Base-by-base conservation (phyloP, 2,888 invertebrate genomes). In the Melangyna quadrimaculata region DNA sequence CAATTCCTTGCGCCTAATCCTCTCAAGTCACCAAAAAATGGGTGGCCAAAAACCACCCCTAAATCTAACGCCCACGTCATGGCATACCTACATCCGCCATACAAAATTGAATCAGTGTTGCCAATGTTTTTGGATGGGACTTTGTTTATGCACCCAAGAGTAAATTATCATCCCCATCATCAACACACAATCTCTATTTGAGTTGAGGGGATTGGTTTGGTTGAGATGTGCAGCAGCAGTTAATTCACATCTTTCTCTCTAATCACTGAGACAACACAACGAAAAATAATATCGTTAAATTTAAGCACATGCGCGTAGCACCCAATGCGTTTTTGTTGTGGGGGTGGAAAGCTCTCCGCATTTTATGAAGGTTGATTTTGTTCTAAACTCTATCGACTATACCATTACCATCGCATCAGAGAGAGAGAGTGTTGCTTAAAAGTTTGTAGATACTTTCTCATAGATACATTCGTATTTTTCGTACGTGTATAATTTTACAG, bases 271-370 rank as follows among this genome's bases (percentile, higher is more conserved):
- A 40, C 73, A 37, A 24, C 35, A 40, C 73, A 37, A 24, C 2
- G 12, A 43, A n/a, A 43, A 8, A 8, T 6, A 8, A 8, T 6
- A 19, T 17, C 7, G 17, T 22, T 8, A 6, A 35, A 57, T 32
- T 17, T 0, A 9, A 63, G 72, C 19, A 72, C 84, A 86, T 86
- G 86, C 86, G 86, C 86, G 73, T 19, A 61, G 19, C n/a, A 37
- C 3, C 9, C 43, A 17, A 78, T 81, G 81, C 73, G 77, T 77
- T 86, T 81, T 70, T 70, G 63, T 8, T 81, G 81, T 77, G 86
- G 86, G 81, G 81, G 86, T 86, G 86, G 77, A 86, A 86, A 86
- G 86, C 86, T 86, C 78, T 86, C 59, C 69, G 72, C 84, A 84
- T 69, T 55, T 40, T 53, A 7, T 29, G 17, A 78, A 55, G 40